These are phyloP conservation scores for Saccostrea echinata DNA, from an alignment of 1,140 invertebrate species.

Conservation along the genomic window DNA sequence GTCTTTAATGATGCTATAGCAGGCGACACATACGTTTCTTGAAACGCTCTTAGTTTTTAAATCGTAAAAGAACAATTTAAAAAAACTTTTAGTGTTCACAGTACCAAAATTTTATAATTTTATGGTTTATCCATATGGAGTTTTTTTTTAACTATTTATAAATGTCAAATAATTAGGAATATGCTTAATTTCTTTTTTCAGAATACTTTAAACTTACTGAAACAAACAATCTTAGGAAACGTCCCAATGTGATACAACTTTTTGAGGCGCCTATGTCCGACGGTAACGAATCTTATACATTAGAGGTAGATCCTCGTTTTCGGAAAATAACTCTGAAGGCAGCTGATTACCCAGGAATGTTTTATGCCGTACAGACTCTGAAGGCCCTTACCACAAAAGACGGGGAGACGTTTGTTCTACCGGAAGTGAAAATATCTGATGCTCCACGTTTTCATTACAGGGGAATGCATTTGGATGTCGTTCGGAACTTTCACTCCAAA, in stretches of 20 bases:
- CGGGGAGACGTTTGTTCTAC: constrained; percentile 33
- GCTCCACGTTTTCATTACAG: constrained; percentile 72
- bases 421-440: constrained; percentile 61
- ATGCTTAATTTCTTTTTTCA: not conserved
- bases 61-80: no score
- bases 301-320: not conserved
- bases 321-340: not conserved
- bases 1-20: no score
- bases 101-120: no score
- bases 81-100: no score
- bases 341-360: constrained; percentile 52
- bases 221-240: not conserved
- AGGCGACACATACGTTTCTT: no score
- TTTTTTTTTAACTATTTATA: no score
- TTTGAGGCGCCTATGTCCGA: not conserved
- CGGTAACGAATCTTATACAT: not conserved
- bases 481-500: constrained; percentile 74
- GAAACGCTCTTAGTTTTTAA: no score
- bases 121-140: no score
- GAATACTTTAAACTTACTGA: not conserved
- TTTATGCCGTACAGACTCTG: constrained; percentile 68
- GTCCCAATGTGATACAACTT: not conserved
- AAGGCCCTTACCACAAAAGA: constrained; percentile 51
- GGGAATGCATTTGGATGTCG: constrained; percentile 75
- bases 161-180: no score